Percentiles rank a stretch among this genome's conserved stretches.
Evolutionary conservation across 1,140 invertebrate genomes (phyloP).

Genomic region (Bombus confusus): DNA sequence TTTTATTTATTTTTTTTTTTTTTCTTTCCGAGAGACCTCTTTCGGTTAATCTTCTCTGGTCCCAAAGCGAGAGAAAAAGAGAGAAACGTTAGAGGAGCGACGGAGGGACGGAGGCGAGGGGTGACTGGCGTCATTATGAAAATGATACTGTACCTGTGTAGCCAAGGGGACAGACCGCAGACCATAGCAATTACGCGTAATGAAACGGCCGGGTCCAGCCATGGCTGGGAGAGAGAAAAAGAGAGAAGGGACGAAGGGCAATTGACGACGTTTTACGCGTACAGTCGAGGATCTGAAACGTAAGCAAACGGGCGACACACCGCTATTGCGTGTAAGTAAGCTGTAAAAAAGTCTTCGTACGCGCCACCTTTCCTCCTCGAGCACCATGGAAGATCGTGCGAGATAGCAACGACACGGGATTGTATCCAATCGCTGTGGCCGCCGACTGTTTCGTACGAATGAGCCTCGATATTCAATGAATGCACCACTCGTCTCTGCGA

Average conservation of each 20-base stretch:
- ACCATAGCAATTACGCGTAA: slow-evolving; percentile 81
- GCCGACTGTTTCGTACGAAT: slow-evolving; percentile 16
- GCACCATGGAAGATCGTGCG: slow-evolving; percentile 23
- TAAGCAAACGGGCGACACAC: slow-evolving; percentile 50
- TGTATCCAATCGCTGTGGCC: slow-evolving; percentile 6
- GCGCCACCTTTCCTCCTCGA: slow-evolving; percentile 39
- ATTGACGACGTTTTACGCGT: slow-evolving; percentile 72
- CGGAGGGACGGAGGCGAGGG: slow-evolving; percentile 35
- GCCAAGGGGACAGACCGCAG: slow-evolving; percentile 78
- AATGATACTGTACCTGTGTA: slow-evolving; percentile 81
- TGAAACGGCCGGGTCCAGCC: slow-evolving; percentile 77
- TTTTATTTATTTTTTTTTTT: not conserved
- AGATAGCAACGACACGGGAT: slow-evolving; percentile 17
- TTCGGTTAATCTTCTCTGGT: slow-evolving; percentile 42
- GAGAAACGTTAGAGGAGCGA: not conserved
- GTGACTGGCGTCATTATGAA: slow-evolving; percentile 79
- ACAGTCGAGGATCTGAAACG: slow-evolving; percentile 55
- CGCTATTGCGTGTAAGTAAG: slow-evolving; percentile 74
- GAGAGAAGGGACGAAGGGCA: slow-evolving; percentile 41
- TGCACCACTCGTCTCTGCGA: not conserved
- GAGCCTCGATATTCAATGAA: slow-evolving; percentile 21
- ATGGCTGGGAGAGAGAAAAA: slow-evolving; percentile 41
- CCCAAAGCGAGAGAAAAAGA: slow-evolving; percentile 23
- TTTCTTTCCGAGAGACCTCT: not conserved
- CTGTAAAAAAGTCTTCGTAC: slow-evolving; percentile 68